phyloP scores from a whole-genome alignment of 2,888 invertebrate genomes.

The Trissolcus brochymenae region DNA sequence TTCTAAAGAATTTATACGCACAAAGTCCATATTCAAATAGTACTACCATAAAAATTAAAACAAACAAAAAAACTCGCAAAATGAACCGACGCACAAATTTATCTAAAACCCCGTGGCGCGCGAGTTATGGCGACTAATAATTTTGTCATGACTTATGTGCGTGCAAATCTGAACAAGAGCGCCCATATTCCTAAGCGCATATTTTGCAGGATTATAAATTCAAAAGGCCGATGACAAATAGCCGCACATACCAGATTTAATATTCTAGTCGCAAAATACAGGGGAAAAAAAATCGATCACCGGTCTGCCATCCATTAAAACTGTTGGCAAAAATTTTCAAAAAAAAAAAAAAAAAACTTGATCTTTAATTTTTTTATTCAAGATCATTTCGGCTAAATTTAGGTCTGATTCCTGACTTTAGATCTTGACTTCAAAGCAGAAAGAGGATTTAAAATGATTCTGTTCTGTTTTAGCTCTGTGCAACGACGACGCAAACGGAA shows the following conservation, averaged over 20 bases:
- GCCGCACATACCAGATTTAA: conserved; percentile 1
- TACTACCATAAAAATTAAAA: background rate
- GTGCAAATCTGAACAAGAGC: conserved; percentile 5
- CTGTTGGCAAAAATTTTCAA: too few species aligned
- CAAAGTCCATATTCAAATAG: background rate
- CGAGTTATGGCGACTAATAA: conserved; percentile 25
- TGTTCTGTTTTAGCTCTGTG: conserved; percentile 84
- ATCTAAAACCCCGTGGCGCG: conserved; percentile 12
- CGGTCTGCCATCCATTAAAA: too few species aligned
- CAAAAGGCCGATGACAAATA: conserved; percentile 19
- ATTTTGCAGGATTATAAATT: conserved; percentile 35
- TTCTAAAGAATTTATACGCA: background rate
- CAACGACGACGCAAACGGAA: conserved; percentile 93
- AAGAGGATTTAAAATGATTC: too few species aligned
- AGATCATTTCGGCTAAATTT: too few species aligned
- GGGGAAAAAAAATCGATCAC: too few species aligned
- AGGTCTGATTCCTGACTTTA: too few species aligned
- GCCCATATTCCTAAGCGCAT: conserved; percentile 12
- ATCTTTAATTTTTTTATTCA: too few species aligned
- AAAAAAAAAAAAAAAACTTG: too few species aligned
- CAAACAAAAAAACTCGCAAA: background rate
- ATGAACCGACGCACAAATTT: background rate
- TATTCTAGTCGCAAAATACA: too few species aligned
- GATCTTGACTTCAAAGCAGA: too few species aligned
- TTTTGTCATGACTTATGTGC: conserved; percentile 20